Evolutionary conservation across 1,140 invertebrate species (phyloP), one percentile per base, ranked within the genome.

Genomic region (Zaprionus lachaisei): DNA sequence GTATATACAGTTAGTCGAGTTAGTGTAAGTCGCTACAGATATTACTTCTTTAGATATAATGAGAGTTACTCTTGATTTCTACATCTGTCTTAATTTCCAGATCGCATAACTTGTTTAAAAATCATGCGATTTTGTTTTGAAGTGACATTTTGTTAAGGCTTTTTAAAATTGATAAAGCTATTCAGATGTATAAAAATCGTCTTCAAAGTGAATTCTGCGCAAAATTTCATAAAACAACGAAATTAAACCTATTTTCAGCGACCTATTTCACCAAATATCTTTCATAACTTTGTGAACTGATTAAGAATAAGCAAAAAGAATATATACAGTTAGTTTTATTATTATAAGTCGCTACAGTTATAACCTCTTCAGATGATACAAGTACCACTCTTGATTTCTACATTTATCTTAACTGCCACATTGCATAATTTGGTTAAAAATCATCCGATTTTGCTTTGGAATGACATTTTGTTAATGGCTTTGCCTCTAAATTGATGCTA

Each of bases 361-460:
- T 22, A 22, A 22, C 20, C 20, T 22, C 20, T 22, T 22, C 2
- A 22, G 20, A 22, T 2, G 20, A 22, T 22, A 22, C 1, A 2
- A 22, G 38, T n/a, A 15, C 14, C 12, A 2, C 15, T 44, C 15
- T 15, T 7, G 14, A 2, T 44, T 44, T 44, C 2, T 0, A 17
- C 5, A 7, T 2, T n/a, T 7, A 44, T 7, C 15, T 17, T 0
- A 5, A 54, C 9, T 17, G 14, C 14, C 1, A 49, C 2, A 7
- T 49, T 3, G n/a, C 44, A 49, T 49, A 49, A 20, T 6, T 47
- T 7, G 5, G 12, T 20, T 7, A 47, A 47, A 28, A 17, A 34
- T 31, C 55, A 57, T 24, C n/a, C 28, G 55, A 57, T 34, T 51
- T 56, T 57, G 51, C 51, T 24, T 63, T 55, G 17, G 6, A 47